phyloP scores from a whole-genome alignment of 2,797 vertebrate species.

The Microtus agrestis region DNA sequence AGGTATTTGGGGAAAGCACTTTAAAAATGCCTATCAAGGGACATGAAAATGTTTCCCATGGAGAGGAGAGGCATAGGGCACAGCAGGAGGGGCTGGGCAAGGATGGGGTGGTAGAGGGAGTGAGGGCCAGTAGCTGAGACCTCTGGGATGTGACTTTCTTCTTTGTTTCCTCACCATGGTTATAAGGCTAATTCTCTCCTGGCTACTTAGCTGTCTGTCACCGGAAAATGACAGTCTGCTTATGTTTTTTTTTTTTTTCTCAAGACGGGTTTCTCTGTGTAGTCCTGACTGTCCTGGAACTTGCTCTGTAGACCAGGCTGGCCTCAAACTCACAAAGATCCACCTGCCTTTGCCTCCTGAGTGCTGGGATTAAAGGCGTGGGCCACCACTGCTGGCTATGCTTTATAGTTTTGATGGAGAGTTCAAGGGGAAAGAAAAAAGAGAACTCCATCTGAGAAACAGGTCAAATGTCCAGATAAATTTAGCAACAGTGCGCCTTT shows the following conservation, averaged over 20 bases:
- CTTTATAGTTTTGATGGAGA: not conserved
- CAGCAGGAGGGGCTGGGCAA: fast-evolving
- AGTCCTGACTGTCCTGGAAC: not conserved
- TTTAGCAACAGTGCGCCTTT: slow-evolving; percentile 10
- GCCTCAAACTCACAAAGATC: not conserved
- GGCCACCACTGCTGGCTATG: not conserved
- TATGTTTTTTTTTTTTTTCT: not conserved
- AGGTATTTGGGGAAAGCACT: not conserved
- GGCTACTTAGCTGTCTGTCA: not conserved
- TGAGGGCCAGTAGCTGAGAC: not conserved
- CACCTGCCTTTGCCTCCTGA: not conserved
- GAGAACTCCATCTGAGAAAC: slow-evolving; percentile 19
- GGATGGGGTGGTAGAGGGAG: fast-evolving
- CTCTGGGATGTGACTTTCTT: not conserved
- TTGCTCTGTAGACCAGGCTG: not conserved
- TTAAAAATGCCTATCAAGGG: not conserved
- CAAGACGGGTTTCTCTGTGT: not conserved
- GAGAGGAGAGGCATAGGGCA: not conserved
- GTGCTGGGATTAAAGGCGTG: not conserved
- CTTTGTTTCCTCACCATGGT: not conserved
- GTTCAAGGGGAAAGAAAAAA: not conserved
- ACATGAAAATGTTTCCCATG: not conserved
- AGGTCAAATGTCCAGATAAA: slow-evolving; percentile 35
- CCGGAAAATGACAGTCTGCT: not conserved
- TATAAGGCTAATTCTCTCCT: not conserved